phyloP scores from a whole-genome alignment of 2,113 vertebrate species.

The Aphyosemion australe region DNA sequence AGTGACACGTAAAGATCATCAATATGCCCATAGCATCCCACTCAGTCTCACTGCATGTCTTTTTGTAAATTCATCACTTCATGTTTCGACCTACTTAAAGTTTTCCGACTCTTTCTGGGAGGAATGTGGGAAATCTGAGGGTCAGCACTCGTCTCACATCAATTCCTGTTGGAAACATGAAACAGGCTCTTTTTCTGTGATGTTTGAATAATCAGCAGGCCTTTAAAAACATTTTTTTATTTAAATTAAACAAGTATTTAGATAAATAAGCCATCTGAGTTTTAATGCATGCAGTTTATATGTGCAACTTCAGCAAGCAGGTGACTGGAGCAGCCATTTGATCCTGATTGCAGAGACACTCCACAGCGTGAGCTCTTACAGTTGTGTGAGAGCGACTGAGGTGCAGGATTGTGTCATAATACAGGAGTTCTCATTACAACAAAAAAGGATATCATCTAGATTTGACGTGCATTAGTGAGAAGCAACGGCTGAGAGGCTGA shows the following conservation, averaged over 20 bases:
- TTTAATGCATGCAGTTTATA: too few relatives aligned
- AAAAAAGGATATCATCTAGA: too few relatives aligned
- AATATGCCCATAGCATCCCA: slow-evolving; percentile 32
- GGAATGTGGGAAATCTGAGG: slow-evolving; percentile 38
- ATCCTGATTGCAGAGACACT: neutral
- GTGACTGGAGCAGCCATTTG: slow-evolving; percentile 32
- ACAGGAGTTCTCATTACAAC: neutral
- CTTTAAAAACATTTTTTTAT: too few relatives aligned
- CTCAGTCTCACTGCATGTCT: slow-evolving; percentile 19
- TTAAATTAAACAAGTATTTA: too few relatives aligned
- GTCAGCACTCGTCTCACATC: slow-evolving; percentile 39
- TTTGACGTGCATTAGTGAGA: slow-evolving; percentile 16
- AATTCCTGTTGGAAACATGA: slow-evolving; percentile 29
- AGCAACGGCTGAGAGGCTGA: too few relatives aligned
- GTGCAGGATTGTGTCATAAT: slow-evolving; percentile 17
- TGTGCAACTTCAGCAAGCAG: slow-evolving; percentile 7
- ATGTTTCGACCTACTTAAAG: slow-evolving; percentile 68
- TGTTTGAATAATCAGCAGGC: too few relatives aligned
- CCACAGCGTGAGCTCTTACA: neutral
- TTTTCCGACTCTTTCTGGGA: slow-evolving; percentile 35
- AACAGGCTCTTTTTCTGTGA: slow-evolving; percentile 14
- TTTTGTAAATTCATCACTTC: slow-evolving; percentile 35
- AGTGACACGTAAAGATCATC: slow-evolving; percentile 45
- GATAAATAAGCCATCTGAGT: too few relatives aligned
- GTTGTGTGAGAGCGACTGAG: slow-evolving; percentile 2